Evolutionary conservation across 2,797 vertebrate species (phyloP).

Genomic region (Hemitrygon akajei): DNA sequence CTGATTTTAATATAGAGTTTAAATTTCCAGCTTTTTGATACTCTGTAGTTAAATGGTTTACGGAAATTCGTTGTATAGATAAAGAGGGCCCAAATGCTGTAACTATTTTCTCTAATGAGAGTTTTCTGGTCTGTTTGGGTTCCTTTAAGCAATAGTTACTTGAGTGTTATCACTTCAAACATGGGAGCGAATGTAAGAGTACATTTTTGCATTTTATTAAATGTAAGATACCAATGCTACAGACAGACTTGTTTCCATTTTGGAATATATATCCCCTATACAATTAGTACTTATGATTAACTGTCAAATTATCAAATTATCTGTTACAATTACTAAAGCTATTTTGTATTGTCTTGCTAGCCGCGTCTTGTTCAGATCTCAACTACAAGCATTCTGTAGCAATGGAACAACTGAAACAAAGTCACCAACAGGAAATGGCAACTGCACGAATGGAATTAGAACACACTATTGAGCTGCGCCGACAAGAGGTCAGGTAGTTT

Average conservation of each 20-base stretch:
- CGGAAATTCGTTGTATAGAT: too few relatives aligned
- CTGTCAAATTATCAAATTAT: too few relatives aligned
- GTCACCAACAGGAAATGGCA: slow-evolving; percentile 81
- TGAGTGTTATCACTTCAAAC: too few relatives aligned
- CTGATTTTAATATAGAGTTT: too few relatives aligned
- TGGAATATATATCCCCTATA: background rate
- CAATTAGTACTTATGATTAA: background rate
- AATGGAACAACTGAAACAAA: slow-evolving; percentile 84
- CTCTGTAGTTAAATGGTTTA: too few relatives aligned
- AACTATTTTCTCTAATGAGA: too few relatives aligned
- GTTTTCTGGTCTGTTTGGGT: too few relatives aligned
- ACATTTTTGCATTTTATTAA: background rate
- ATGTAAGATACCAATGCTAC: background rate
- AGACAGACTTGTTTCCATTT: background rate
- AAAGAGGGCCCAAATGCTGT: too few relatives aligned
- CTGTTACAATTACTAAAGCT: background rate
- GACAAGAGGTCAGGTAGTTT: slow-evolving; percentile 67
- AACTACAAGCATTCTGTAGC: slow-evolving; percentile 92
- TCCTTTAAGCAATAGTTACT: too few relatives aligned
- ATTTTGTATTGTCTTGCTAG: slow-evolving; percentile 50
- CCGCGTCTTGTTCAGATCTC: slow-evolving; percentile 87
- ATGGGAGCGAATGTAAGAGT: too few relatives aligned
- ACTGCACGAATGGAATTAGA: slow-evolving; percentile 80
- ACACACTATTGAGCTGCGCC: slow-evolving; percentile 75
- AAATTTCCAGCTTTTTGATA: too few relatives aligned